These are phyloP conservation scores for Salvelinus sp. DNA, from an alignment of 2,113 vertebrate genomes.

Conservation along the genomic window DNA sequence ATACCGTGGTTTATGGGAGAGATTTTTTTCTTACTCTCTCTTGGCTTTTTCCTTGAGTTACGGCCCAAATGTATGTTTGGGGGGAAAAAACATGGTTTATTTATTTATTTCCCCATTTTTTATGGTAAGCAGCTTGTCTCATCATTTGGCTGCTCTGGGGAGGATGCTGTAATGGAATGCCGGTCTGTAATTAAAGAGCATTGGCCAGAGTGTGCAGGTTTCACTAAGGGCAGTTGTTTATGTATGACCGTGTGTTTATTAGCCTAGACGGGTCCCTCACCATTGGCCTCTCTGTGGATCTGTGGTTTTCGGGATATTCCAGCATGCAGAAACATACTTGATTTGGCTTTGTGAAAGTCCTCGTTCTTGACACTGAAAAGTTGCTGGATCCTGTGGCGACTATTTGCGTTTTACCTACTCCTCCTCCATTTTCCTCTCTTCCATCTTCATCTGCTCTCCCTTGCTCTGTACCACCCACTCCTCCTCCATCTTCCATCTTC, in stretches of 20 bases:
- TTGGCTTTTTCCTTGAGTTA: constrained; percentile 41
- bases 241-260: constrained; percentile 63
- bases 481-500: too few species aligned
- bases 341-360: constrained; percentile 42
- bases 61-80: constrained; percentile 20
- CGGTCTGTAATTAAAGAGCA: constrained; percentile 42
- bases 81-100: constrained; percentile 49
- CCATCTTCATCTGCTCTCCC: constrained; percentile 28
- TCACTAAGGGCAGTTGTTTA: constrained; percentile 60
- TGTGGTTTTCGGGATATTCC: constrained; percentile 31
- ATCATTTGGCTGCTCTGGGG: constrained; percentile 44
- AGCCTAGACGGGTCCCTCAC: constrained; percentile 46
- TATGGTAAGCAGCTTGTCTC: constrained; percentile 55
- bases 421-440: constrained; percentile 19
- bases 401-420: constrained; percentile 29
- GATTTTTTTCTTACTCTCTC: constrained; percentile 45
- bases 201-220: constrained; percentile 17
- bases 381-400: constrained; percentile 42
- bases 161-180: constrained; percentile 50
- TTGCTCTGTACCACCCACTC: constrained; percentile 14
- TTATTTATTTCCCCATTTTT: constrained; percentile 45
- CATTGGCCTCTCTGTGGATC: constrained; percentile 43
- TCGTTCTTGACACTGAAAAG: constrained; percentile 48
- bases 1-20: constrained; percentile 57
- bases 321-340: constrained; percentile 45